Percentiles rank a stretch among this genome's conserved stretches.
phyloP scores from a whole-genome alignment of 2,888 invertebrate genomes.

The Drosophila borealis region DNA sequence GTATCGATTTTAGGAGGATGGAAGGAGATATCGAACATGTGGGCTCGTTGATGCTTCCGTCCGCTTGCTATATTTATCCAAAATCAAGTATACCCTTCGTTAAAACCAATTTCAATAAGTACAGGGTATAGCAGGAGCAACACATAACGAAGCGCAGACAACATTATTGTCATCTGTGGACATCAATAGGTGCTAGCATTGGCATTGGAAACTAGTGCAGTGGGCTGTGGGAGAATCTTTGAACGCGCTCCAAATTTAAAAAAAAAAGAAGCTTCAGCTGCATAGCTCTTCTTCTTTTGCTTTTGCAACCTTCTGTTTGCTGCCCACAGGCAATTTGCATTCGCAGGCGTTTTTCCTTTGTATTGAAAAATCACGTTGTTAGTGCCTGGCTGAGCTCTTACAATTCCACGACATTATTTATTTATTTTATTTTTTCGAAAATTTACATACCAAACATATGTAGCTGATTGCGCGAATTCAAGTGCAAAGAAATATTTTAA shows the following conservation, averaged over 20 bases:
- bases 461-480: constrained; percentile 20
- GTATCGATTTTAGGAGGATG: too few species aligned
- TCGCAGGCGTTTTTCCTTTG: constrained; percentile 22
- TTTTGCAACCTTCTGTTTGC: constrained; percentile 7
- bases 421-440: constrained; percentile 8
- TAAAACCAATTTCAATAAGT: too few species aligned
- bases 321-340: constrained; percentile 54
- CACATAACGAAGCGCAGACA: constrained; percentile 53
- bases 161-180: constrained; percentile 51
- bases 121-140: constrained; percentile 12
- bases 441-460: constrained; percentile 32
- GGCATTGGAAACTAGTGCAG: constrained; percentile 42
- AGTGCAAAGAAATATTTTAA: background rate
- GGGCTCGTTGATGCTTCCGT: too few species aligned
- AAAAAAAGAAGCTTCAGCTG: background rate
- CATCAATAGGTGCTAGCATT: constrained; percentile 43
- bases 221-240: constrained; percentile 52
- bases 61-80: too few species aligned
- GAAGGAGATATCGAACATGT: too few species aligned
- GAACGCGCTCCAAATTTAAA: constrained; percentile 38
- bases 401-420: constrained; percentile 35
- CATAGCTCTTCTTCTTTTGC: constrained; percentile 7
- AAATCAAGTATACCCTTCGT: too few species aligned
- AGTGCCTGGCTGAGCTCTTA: constrained; percentile 17
- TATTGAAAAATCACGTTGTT: constrained; percentile 33